Conservation (phyloP, 2,113 vertebrate species). For the Rhynchopsitta pachyrhyncha region DNA sequence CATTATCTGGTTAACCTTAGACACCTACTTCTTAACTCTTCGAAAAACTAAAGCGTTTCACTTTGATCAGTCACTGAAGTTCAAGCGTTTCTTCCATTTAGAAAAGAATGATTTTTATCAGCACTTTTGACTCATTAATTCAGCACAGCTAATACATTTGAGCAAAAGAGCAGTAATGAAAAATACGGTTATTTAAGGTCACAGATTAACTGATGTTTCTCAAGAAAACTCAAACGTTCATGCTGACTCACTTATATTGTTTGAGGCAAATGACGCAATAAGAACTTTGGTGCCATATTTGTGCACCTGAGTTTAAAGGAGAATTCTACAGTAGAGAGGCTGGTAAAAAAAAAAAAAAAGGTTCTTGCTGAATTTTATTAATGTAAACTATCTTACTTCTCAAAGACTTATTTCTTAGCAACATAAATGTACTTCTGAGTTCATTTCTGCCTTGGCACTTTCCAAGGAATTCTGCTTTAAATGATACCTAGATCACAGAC, state of each 20-base stretch:
- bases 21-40: neutral
- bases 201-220: conserved; percentile 1
- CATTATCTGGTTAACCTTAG: neutral
- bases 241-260: neutral
- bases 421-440: neutral
- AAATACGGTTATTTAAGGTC: neutral
- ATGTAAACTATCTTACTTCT: neutral
- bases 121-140: conserved; percentile 1
- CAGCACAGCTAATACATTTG: neutral
- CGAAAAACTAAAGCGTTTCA: neutral
- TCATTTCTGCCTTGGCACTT: neutral
- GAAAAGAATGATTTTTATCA: conserved; percentile 25
- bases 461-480: neutral
- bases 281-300: neutral
- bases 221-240: neutral
- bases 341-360: neutral
- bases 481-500: neutral
- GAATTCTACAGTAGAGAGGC: neutral
- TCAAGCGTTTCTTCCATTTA: neutral
- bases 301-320: neutral
- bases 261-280: neutral
- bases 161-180: neutral
- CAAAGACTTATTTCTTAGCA: neutral
- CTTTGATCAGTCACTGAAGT: neutral
- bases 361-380: neutral